Base-by-base conservation (phyloP, 2,888 invertebrate genomes). In the Drosophila stalkeri region DNA sequence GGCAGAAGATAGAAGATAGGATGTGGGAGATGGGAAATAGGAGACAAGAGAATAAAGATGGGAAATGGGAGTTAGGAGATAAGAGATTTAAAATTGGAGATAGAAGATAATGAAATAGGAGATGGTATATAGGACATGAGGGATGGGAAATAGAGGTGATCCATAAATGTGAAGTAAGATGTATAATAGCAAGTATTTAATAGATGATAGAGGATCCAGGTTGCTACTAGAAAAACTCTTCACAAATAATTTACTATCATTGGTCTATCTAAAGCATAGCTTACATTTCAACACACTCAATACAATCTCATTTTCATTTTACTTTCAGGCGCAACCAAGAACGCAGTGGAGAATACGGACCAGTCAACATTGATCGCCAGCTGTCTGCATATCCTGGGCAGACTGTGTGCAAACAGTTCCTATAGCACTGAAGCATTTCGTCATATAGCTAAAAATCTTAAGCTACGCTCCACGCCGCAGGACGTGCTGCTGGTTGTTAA, bases 381-480 rank as follows among this genome's bases (percentile, higher is more conserved):
- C 16, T 89, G 86, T 20, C 64, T 91, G 20, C 77, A 79, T 7
- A 69, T 92, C 9, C 77, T 92, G 4, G 85, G 90, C 8, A 80
- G 77, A 11, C 61, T 92, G 18, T 92, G 91, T 64, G 89, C 87
- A 7, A 87, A 82, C 51, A 70, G 55, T 43, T 69, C 86, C 3
- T 85, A 91, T 62, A 78, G 77, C 39, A 41, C 59, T 3, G 88
- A 89, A 18, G 80, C 92, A 0, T 92, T 92, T 68, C 51, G 72
- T 4, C 82, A 90, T 27, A 74, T 85, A 5, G 14, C 31, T 9
- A 44, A 55, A 39, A 67, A 73, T 39, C 18, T 73, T 0, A 55
- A 51, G 33, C 9, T 51, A 2, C 27, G 52, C 0, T 33, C 9
- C 33, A 23, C 31, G n/a, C 59, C 74, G 0, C 37, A 64, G 2